phyloP scores from a whole-genome alignment of 2,113 vertebrate genomes.

The Antigone vipio region DNA sequence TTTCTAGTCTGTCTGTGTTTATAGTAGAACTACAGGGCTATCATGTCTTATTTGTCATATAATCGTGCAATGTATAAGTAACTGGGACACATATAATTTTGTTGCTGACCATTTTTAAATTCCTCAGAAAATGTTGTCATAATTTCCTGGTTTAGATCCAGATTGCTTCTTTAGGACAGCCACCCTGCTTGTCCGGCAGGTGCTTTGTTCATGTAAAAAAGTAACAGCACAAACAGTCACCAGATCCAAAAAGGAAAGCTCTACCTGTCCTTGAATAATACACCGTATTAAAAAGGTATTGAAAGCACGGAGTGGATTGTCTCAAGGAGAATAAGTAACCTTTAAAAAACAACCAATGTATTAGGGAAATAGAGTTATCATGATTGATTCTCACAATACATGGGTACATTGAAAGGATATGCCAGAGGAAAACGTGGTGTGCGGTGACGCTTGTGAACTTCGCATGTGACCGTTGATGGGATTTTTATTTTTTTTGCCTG shows the following conservation, averaged over 20 bases:
- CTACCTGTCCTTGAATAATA: not conserved
- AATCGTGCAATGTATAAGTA: not conserved
- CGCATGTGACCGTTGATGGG: not conserved
- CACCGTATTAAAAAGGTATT: not conserved
- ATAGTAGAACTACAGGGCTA: not conserved
- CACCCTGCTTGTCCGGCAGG: not conserved
- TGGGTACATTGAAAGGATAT: not conserved
- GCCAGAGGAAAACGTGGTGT: not conserved
- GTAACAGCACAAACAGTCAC: not conserved
- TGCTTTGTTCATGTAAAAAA: not conserved
- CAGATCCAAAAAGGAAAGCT: not conserved
- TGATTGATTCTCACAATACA: not conserved
- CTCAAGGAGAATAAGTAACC: not conserved
- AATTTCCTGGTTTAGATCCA: not conserved
- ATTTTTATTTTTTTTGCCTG: not conserved
- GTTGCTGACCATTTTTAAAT: not conserved
- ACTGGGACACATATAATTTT: not conserved
- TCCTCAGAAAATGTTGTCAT: not conserved
- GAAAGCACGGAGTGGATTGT: not conserved
- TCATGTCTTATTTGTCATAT: not conserved
- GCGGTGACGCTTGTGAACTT: slow-evolving; percentile 1
- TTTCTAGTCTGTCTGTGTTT: not conserved
- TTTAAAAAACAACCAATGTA: not conserved
- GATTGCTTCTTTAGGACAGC: not conserved
- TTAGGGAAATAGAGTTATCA: not conserved